Evolutionary conservation across 64 coral and sea anemone genomes (phyloP).

Genomic region (Porites lutea): DNA sequence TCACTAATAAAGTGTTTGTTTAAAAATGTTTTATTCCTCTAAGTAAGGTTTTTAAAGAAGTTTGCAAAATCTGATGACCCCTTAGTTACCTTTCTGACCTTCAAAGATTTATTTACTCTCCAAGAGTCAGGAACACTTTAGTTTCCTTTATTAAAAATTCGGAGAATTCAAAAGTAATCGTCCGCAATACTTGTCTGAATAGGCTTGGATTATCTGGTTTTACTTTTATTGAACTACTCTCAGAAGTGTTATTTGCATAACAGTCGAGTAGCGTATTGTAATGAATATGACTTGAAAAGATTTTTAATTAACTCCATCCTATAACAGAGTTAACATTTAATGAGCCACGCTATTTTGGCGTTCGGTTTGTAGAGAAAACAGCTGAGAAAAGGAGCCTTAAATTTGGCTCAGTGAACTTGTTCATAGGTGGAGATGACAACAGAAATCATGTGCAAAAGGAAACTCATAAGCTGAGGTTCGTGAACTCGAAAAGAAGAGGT

Average conservation of each 20-base stretch:
- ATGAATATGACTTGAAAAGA: neutral
- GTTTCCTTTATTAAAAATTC: neutral
- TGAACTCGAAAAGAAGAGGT: neutral
- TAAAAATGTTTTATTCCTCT: too few relatives aligned
- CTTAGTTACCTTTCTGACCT: neutral
- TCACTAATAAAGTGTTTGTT: too few relatives aligned
- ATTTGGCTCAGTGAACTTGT: neutral
- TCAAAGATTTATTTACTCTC: neutral
- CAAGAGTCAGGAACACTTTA: neutral
- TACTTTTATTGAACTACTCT: neutral
- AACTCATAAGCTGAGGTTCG: neutral
- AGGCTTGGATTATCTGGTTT: neutral
- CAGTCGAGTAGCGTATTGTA: neutral
- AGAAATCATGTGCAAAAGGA: neutral
- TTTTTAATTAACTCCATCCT: neutral
- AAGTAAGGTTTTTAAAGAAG: too few relatives aligned
- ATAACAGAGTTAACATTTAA: conserved; percentile 2
- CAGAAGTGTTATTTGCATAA: conserved; percentile 17
- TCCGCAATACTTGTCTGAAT: neutral
- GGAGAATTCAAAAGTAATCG: neutral
- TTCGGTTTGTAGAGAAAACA: neutral
- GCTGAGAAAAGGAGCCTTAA: neutral
- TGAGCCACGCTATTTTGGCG: neutral
- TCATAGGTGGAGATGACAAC: neutral
- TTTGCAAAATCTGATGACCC: too few relatives aligned